Percentiles rank a stretch among this genome's conserved stretches.
Conservation (phyloP, 2,113 vertebrate genomes). For the Cyphomyrus plagiostoma region DNA sequence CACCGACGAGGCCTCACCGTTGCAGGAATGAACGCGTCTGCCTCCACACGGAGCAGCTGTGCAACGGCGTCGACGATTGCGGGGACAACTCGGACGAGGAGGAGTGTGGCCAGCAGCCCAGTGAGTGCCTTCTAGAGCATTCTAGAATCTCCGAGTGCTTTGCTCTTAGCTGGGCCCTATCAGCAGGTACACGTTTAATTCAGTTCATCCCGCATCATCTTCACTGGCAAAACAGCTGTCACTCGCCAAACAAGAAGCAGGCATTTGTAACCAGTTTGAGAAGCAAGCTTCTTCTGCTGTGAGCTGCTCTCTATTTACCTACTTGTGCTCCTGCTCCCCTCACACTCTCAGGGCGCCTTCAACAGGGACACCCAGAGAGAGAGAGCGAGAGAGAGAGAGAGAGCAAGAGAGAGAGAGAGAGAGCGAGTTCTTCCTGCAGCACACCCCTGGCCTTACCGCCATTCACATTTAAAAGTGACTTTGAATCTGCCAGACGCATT, state of each 20-base stretch:
- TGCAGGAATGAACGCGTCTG: constrained; percentile 73
- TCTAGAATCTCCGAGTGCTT: neutral
- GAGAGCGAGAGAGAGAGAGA: neutral
- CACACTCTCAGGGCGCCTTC: neutral
- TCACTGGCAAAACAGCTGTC: neutral
- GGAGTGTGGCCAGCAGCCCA: constrained; percentile 57
- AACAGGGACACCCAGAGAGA: neutral
- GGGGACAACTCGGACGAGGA: constrained; percentile 78
- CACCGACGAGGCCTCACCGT: constrained; percentile 64
- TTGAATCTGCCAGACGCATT: neutral
- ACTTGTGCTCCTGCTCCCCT: neutral
- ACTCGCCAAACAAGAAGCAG: neutral
- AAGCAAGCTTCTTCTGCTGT: neutral
- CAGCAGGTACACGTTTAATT: neutral
- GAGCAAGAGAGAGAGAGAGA: neutral
- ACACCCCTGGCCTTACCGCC: neutral
- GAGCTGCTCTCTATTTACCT: neutral
- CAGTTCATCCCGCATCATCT: neutral
- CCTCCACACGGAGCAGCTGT: constrained; percentile 62
- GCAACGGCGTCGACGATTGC: constrained; percentile 72
- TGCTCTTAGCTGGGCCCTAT: neutral
- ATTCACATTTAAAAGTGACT: neutral
- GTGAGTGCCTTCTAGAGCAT: neutral
- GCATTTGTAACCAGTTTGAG: neutral
- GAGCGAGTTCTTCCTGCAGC: neutral